Base-by-base conservation (phyloP, 2,888 invertebrate genomes). In the Ormyrus nitidulus region DNA sequence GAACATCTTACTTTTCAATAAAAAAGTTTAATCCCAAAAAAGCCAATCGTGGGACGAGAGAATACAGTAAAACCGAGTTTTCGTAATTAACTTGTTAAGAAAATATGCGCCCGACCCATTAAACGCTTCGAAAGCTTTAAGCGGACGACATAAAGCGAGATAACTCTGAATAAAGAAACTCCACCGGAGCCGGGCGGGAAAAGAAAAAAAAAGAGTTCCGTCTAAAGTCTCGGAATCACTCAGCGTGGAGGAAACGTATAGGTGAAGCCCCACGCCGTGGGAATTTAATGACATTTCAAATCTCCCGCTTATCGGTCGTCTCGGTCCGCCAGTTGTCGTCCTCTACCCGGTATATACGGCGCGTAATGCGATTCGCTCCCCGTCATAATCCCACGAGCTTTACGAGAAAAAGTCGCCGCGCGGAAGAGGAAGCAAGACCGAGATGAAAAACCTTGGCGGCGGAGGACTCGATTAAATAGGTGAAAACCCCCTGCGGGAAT, bases 291-390 rank as follows among this genome's bases (percentile, higher is more conserved):
- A 87, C 84, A 85, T 85, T 85, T 85, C 85, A 86, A 85, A 86
- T 85, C 84, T 86, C 85, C 85, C 86, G 85, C 85, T 87, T 87
- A 87, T 87, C 83, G 85, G 84, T 85, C 65, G 59, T 68, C 86
- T 84, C 85, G 85, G 85, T 85, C 19, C 19, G 19, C 19, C 19
- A 19, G 19, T 19, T 19, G 19, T 19, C 86, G 85, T 84, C 85
- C 19, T 19, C 19, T 85, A 84, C 86, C 84, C 9, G 6, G 44
- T 13, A 9, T 44, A n/a, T 11, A 10, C 10, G 83, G 84, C 85
- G 84, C 86, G 85, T 89, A 88, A 88, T 89, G 86, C 86, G 86
- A 88, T 88, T 88, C 85, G 85, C 84, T 64, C 64, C 84, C 85
- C 84, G 54, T 73, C 78, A 86, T 89, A 89, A 89, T 88, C 88